These are phyloP conservation scores for Gorsachius goisagi DNA, from an alignment of 2,113 vertebrate genomes.

Conservation along the genomic window DNA sequence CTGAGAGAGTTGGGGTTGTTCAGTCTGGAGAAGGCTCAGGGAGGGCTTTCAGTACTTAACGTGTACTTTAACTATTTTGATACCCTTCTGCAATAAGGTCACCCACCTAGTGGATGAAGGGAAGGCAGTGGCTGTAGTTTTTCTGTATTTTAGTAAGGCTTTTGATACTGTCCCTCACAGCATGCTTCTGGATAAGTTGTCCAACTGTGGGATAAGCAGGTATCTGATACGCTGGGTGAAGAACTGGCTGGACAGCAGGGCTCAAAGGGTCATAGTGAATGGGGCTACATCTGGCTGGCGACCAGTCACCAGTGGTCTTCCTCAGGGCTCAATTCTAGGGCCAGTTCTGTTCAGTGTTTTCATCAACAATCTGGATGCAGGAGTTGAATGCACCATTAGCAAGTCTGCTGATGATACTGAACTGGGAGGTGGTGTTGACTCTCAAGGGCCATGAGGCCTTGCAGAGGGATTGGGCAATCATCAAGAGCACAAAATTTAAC, in stretches of 20 bases:
- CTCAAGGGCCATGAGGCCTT: background rate
- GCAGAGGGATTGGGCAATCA: background rate
- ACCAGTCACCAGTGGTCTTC: background rate
- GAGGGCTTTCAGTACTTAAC: background rate
- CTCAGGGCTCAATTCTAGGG: background rate
- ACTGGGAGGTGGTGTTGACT: background rate
- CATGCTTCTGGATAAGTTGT: background rate
- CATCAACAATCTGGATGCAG: background rate
- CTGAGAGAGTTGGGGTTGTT: background rate
- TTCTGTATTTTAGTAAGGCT: background rate
- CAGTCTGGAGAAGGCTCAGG: background rate
- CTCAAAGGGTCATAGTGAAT: background rate
- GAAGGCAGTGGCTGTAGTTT: background rate
- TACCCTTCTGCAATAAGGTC: background rate
- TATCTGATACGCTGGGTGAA: too few relatives aligned
- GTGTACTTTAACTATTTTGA: background rate
- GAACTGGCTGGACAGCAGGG: background rate
- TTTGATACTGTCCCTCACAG: background rate
- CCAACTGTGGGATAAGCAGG: background rate
- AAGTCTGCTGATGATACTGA: background rate
- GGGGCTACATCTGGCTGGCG: background rate
- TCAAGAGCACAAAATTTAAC: background rate
- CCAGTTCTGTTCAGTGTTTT: background rate
- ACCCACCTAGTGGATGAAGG: background rate
- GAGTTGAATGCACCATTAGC: background rate